Evolutionary conservation across 2,797 vertebrate species (phyloP).

Genomic region (Thalassophryne amazonica): DNA sequence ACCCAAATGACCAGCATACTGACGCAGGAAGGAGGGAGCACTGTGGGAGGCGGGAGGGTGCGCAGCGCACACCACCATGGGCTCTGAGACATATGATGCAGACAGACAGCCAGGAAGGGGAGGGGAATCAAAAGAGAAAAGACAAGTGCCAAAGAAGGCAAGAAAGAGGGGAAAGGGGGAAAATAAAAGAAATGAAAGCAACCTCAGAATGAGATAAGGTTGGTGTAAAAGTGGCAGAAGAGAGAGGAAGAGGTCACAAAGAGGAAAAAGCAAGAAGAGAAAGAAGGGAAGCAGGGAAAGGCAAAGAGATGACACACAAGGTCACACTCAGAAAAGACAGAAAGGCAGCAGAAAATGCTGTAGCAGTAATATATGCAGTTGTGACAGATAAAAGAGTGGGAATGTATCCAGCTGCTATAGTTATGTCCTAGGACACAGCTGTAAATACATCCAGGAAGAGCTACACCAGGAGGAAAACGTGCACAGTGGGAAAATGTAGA

Average conservation of each 20-base stretch:
- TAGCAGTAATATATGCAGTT: conserved; percentile 28
- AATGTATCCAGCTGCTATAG: conserved; percentile 3
- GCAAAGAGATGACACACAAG: conserved; percentile 39
- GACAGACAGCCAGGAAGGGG: conserved; percentile 20
- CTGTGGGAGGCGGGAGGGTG: conserved; percentile 82
- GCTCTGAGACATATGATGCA: conserved; percentile 65
- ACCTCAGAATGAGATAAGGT: no score
- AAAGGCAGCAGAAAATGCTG: conserved; percentile 35
- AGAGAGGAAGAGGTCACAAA: not conserved
- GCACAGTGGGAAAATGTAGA: conserved; percentile 19
- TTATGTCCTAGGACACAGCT: conserved; percentile 3
- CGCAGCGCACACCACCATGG: conserved; percentile 70
- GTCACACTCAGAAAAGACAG: conserved; percentile 48
- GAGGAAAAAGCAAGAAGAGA: not conserved
- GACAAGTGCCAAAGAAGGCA: not conserved
- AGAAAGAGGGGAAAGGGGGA: not conserved
- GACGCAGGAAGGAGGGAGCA: conserved; percentile 82
- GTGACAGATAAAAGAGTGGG: conserved; percentile 11
- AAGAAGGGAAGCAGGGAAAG: not conserved
- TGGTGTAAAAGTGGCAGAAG: not conserved
- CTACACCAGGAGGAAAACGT: conserved; percentile 10
- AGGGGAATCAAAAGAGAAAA: not conserved
- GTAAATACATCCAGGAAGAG: not conserved
- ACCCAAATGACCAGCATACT: conserved; percentile 80
- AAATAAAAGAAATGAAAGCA: not conserved